Percentiles rank a stretch among this genome's conserved stretches.
Evolutionary conservation across 1,140 invertebrate species (phyloP).

Genomic region (Heliconius himera): DNA sequence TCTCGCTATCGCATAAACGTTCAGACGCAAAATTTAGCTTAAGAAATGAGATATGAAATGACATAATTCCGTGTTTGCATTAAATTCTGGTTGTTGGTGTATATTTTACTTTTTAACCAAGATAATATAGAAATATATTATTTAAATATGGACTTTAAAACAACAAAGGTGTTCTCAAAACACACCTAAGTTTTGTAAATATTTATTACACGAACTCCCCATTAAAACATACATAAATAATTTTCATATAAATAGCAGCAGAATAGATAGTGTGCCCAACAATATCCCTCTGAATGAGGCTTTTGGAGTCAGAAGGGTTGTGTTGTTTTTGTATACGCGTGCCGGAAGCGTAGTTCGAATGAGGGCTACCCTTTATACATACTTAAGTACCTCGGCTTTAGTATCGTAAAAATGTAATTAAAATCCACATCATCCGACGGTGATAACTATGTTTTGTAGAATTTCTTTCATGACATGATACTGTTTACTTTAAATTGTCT

Average conservation of each 20-base stretch:
- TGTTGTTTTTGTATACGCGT: slow-evolving; percentile 65
- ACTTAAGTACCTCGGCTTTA: slow-evolving; percentile 70
- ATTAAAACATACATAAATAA: slow-evolving; percentile 35
- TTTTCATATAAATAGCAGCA: slow-evolving; percentile 41
- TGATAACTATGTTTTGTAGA: slow-evolving; percentile 65
- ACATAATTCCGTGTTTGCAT: slow-evolving; percentile 53
- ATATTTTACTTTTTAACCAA: background rate
- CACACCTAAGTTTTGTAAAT: background rate
- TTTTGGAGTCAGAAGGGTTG: slow-evolving; percentile 63
- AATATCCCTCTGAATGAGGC: slow-evolving; percentile 59
- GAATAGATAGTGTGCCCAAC: slow-evolving; percentile 47
- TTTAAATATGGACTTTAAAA: no score
- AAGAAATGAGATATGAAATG: slow-evolving; percentile 63
- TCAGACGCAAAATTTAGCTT: slow-evolving; percentile 57
- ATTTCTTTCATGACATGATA: slow-evolving; percentile 18
- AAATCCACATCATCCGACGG: slow-evolving; percentile 72
- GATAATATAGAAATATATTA: background rate
- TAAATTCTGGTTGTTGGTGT: slow-evolving; percentile 15
- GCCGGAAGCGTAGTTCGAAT: slow-evolving; percentile 69
- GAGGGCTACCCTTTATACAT: slow-evolving; percentile 71
- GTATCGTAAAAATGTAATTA: slow-evolving; percentile 80
- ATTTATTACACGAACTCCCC: slow-evolving; percentile 15
- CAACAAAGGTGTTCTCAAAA: background rate
- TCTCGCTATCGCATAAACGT: slow-evolving; percentile 61
- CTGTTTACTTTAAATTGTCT: background rate